Evolutionary conservation across 2,888 invertebrate species (phyloP), one percentile per base, ranked within the genome.

Genomic region (Plutella xylostella): DNA sequence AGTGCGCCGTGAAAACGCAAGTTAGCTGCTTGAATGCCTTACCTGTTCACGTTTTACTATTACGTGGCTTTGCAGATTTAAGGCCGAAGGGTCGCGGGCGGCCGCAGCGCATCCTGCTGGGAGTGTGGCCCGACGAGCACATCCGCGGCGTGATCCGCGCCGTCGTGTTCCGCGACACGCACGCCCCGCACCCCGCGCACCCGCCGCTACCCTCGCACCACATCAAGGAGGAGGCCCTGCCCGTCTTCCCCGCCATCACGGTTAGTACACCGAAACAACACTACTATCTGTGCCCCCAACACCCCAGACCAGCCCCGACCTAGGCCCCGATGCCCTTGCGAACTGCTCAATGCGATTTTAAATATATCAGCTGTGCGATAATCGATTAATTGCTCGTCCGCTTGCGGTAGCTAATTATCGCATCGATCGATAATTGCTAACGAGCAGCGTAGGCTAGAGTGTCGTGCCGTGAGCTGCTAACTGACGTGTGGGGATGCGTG

Each of bases 101-200:
- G 55, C 96, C 96, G 19, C 96, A 96, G 71, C 88, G 96, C 68
- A 96, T 96, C 69, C 85, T 96, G 55, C 84, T 96, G 55, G 96
- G 96, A 51, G 92, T 94, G 50, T 96, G 96, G 96, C 95, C 96
- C 9, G 95, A 96, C 75, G 95, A 95, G 69, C 95, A 95, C 77
- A 95, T 96, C 72, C 91, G 94, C 66, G 94, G 94, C 51, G 96
- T 96, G 45, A 95, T 96, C 64, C 89, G 95, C 62, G 93, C 95
- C 47, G 95, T 96, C 44, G 96, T 96, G 48, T 96, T 96, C 86
- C 88, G 95, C 60, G 96, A 96, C 82, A 90, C 92, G 12, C 87
- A 87, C 68, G 77, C 86, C 40, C 73, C 85, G 39, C 88, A 87
- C 89, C 90, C 74, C 89, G 90, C 95, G 92, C 46, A 92, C 92